Evolutionary conservation across 1,140 invertebrate species (phyloP).

Genomic region (Manduca sexta): DNA sequence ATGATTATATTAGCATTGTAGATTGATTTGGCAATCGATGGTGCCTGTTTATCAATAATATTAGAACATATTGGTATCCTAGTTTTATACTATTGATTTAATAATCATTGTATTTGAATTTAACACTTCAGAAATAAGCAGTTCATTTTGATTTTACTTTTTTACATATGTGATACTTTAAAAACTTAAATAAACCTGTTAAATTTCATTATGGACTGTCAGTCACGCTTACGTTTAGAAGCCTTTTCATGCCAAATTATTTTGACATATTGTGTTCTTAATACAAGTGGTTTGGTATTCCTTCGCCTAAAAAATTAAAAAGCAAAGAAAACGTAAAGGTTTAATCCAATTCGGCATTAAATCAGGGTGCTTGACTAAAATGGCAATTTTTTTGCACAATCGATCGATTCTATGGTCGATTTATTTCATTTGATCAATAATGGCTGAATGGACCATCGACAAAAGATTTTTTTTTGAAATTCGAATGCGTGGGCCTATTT

Average conservation of each 20-base stretch:
- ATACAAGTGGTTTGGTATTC: too few species aligned
- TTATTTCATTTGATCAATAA: neutral
- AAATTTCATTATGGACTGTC: neutral
- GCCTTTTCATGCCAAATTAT: neutral
- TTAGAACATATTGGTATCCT: too few species aligned
- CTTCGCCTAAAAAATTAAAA: too few species aligned
- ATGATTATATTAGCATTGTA: too few species aligned
- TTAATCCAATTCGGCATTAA: conserved; percentile 1
- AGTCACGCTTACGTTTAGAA: conserved; percentile 6
- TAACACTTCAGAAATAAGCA: too few species aligned
- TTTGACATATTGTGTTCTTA: too few species aligned
- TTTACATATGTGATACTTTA: too few species aligned
- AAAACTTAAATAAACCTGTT: neutral
- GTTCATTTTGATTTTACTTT: too few species aligned
- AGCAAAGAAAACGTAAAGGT: neutral
- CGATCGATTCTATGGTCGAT: conserved; percentile 18
- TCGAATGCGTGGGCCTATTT: neutral
- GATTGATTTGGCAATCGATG: too few species aligned
- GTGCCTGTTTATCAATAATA: too few species aligned
- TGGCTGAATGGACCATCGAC: conserved; percentile 1
- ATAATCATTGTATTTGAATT: too few species aligned
- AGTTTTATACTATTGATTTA: too few species aligned
- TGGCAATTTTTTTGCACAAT: conserved; percentile 9
- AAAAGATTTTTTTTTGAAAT: neutral
- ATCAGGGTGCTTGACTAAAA: conserved; percentile 3